Percentiles rank a stretch among this genome's conserved stretches.
These are phyloP conservation scores for Gopherus evgoodei DNA, from an alignment of 2,113 vertebrate genomes.

Conservation along the genomic window DNA sequence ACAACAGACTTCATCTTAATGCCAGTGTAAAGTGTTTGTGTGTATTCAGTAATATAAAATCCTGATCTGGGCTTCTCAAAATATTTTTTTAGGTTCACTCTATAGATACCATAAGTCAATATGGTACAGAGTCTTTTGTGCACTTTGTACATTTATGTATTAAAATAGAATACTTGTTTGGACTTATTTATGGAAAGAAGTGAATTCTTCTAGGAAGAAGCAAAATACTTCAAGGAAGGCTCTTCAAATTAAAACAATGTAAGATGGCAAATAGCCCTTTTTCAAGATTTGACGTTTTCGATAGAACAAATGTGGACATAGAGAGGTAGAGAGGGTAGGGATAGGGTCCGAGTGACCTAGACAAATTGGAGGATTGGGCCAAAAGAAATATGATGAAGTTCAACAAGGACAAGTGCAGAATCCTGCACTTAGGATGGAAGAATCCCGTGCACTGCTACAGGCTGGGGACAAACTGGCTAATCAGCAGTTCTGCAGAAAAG, in stretches of 20 bases:
- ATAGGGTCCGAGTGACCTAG: too few relatives aligned
- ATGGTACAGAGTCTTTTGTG: background rate
- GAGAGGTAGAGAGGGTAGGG: too few relatives aligned
- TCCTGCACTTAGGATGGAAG: too few relatives aligned
- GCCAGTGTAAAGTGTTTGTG: background rate
- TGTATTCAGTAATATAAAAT: background rate
- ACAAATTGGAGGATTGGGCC: too few relatives aligned
- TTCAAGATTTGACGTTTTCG: background rate
- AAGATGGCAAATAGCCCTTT: background rate
- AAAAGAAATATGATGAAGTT: too few relatives aligned
- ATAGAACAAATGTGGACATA: background rate
- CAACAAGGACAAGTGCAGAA: too few relatives aligned
- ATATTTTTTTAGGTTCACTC: background rate
- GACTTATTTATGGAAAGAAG: background rate
- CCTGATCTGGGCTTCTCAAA: background rate
- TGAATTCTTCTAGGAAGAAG: background rate
- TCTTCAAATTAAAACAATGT: slow-evolving; percentile 7
- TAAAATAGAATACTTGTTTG: background rate
- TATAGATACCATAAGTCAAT: background rate
- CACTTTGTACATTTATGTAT: slow-evolving; percentile 1
- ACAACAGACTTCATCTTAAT: background rate
- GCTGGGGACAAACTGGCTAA: too few relatives aligned
- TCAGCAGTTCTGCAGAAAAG: too few relatives aligned
- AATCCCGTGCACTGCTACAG: too few relatives aligned
- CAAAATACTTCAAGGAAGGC: background rate